phyloP scores from a whole-genome alignment of 2,797 vertebrate species.

The Sebastes glaucus region DNA sequence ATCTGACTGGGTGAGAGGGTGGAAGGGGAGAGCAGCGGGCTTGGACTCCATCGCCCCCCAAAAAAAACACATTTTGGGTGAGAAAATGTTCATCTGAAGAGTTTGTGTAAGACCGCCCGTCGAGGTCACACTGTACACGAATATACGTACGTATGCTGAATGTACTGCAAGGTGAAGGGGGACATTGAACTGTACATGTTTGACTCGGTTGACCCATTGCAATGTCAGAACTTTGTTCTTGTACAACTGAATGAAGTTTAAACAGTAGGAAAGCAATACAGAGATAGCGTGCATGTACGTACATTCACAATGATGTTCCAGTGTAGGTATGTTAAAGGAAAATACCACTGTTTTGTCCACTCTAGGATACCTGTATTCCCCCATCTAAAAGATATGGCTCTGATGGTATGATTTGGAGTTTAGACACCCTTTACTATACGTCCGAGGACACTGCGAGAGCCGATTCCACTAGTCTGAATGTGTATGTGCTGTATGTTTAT shows the following conservation, averaged over 20 bases:
- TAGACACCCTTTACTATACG: not conserved
- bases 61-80: not conserved
- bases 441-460: conserved; percentile 11
- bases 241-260: conserved; percentile 35
- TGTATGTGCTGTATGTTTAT: conserved; percentile 9
- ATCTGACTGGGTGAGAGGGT: conserved; percentile 45
- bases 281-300: conserved; percentile 46
- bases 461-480: not conserved
- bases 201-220: conserved; percentile 52
- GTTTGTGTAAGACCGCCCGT: conserved; percentile 49
- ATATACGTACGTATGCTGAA: conserved; percentile 46
- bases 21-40: conserved; percentile 45
- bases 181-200: conserved; percentile 28
- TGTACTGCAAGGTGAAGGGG: conserved; percentile 40
- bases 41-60: conserved; percentile 17
- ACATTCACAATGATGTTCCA: conserved; percentile 44
- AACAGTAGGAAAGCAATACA: conserved; percentile 62
- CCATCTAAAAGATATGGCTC: not conserved
- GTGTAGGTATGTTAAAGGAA: conserved; percentile 50
- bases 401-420: conserved; percentile 17
- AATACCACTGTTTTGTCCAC: conserved; percentile 49
- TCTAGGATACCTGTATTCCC: not conserved
- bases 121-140: conserved; percentile 65
- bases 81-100: conserved; percentile 25
- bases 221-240: conserved; percentile 58